Conservation (phyloP, 2,113 vertebrate genomes). For the Nothobranchius furzeri region DNA sequence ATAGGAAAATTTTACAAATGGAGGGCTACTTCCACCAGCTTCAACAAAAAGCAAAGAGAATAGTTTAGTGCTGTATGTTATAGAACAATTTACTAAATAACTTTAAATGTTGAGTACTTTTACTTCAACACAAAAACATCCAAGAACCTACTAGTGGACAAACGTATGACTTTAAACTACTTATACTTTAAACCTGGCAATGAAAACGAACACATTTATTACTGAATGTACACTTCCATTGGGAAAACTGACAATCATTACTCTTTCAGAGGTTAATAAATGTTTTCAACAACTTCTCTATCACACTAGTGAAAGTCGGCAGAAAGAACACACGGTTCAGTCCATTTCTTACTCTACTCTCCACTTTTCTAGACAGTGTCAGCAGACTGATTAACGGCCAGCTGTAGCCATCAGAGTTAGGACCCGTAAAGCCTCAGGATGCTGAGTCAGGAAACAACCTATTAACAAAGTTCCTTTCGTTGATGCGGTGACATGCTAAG, state of each 20-base stretch:
- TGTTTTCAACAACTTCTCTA: conserved; percentile 15
- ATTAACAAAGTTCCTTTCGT: conserved; percentile 20
- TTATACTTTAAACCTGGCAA: conserved; percentile 8
- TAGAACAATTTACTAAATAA: too few species aligned
- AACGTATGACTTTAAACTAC: neutral
- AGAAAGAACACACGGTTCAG: conserved; percentile 19
- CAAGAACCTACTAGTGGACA: neutral
- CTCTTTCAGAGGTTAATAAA: conserved; percentile 51
- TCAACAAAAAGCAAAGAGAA: too few species aligned
- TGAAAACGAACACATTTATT: conserved; percentile 11
- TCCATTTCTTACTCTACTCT: conserved; percentile 24
- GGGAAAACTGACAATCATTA: conserved; percentile 62
- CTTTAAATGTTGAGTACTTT: too few species aligned
- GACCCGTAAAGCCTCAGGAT: conserved; percentile 25
- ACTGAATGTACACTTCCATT: conserved; percentile 8
- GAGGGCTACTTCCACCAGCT: too few species aligned
- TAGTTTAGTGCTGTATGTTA: too few species aligned
- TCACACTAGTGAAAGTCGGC: conserved; percentile 3
- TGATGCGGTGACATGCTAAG: conserved; percentile 23
- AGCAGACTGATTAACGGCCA: conserved; percentile 10
- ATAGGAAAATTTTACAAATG: too few species aligned
- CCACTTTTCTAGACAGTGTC: conserved; percentile 2
- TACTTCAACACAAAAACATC: neutral
- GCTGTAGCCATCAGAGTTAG: conserved; percentile 7
- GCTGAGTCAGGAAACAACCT: conserved; percentile 37